These are phyloP conservation scores for Vimba vimba DNA, from an alignment of 2,113 vertebrate genomes.

Conservation along the genomic window DNA sequence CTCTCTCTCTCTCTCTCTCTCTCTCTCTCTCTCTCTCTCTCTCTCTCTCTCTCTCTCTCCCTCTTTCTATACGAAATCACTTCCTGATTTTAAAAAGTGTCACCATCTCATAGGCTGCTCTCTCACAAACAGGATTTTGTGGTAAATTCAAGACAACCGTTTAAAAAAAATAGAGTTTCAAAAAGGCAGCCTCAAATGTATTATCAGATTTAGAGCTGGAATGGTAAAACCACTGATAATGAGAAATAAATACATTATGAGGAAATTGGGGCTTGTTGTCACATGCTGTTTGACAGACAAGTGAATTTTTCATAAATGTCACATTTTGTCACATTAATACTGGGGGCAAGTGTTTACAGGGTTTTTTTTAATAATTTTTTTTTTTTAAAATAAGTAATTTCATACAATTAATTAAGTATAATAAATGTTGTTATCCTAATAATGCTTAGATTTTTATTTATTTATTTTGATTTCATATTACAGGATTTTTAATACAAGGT, in stretches of 20 bases:
- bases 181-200: not conserved
- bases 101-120: constrained; percentile 37
- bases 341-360: not conserved
- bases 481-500: not conserved
- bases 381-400: not conserved
- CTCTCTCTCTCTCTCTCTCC: constrained; percentile 56
- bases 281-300: not conserved
- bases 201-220: not conserved
- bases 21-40: constrained; percentile 57
- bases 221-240: not conserved
- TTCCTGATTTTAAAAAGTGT: constrained; percentile 74
- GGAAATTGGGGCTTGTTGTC: not conserved
- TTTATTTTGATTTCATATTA: not conserved
- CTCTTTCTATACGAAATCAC: constrained; percentile 61
- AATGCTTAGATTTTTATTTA: not conserved
- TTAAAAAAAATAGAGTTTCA: constrained; percentile 9
- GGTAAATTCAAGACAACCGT: constrained; percentile 52
- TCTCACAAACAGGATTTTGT: constrained; percentile 58
- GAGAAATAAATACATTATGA: not conserved
- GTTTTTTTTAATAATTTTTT: no score
- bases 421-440: not conserved
- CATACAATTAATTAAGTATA: not conserved
- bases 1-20: constrained; percentile 58
- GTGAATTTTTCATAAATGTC: not conserved
- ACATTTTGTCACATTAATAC: not conserved